A percentile compares a stretch with the other conserved stretches of the same genome.
These are phyloP conservation scores for Halotydeus destructor DNA, from an alignment of 1,140 invertebrate genomes.

Conservation along the genomic window DNA sequence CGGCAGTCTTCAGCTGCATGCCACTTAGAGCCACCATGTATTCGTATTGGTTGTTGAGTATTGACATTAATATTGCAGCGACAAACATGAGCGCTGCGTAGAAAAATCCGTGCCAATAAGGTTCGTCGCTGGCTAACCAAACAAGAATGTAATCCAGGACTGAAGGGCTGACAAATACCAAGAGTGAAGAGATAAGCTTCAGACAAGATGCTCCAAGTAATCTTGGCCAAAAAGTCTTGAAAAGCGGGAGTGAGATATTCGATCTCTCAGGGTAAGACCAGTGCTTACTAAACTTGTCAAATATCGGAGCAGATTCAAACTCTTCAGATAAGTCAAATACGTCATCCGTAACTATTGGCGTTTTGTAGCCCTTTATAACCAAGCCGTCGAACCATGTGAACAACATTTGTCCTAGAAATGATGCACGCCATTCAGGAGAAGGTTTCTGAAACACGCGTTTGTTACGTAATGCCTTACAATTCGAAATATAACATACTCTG, in stretches of 20 bases:
- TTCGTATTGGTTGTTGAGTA: conserved; percentile 10
- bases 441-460: no score
- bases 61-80: conserved; percentile 6
- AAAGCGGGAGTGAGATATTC: no score
- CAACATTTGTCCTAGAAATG: conserved; percentile 66
- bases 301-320: no score
- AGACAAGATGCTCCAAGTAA: conserved; percentile 54
- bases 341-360: no score
- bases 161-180: conserved; percentile 71
- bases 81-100: conserved; percentile 10
- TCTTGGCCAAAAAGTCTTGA: conserved; percentile 40
- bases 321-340: no score
- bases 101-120: conserved; percentile 10
- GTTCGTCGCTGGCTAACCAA: conserved; percentile 17
- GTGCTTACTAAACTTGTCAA: no score
- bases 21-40: conserved; percentile 6
- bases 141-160: conserved; percentile 15
- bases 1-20: conserved; percentile 6
- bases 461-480: no score
- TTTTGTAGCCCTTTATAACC: conserved; percentile 7
- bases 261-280: no score
- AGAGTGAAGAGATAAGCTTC: conserved; percentile 56
- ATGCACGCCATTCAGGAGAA: conserved; percentile 50
- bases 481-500: no score
- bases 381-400: conserved; percentile 73